Evolutionary conservation across 1,140 invertebrate species (phyloP).

Genomic region (Papilio machaon): DNA sequence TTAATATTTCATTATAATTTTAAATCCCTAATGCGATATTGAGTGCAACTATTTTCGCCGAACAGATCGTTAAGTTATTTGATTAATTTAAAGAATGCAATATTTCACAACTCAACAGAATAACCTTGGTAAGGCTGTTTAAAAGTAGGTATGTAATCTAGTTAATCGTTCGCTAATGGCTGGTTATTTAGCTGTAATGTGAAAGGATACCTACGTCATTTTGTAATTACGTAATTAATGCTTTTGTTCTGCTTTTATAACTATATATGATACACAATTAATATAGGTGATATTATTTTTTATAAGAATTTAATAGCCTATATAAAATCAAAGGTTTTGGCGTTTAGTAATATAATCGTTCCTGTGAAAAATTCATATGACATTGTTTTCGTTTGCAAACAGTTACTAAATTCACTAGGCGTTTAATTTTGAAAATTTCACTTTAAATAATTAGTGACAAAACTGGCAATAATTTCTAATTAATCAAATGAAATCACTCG

Average conservation of each 20-base stretch:
- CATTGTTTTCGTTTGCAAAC: background rate
- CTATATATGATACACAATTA: too few relatives aligned
- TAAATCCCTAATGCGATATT: too few relatives aligned
- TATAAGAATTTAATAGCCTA: too few relatives aligned
- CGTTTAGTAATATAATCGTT: background rate
- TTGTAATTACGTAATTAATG: background rate
- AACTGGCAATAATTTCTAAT: too few relatives aligned
- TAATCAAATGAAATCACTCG: too few relatives aligned
- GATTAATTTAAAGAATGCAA: slow-evolving; percentile 15
- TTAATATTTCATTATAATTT: too few relatives aligned
- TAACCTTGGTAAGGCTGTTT: slow-evolving; percentile 2
- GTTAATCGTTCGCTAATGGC: background rate
- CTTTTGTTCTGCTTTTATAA: too few relatives aligned
- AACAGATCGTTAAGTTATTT: background rate
- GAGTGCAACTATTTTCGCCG: background rate
- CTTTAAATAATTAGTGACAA: too few relatives aligned
- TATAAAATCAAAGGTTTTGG: background rate
- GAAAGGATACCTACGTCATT: background rate
- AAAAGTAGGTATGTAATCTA: background rate
- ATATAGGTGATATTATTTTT: background rate
- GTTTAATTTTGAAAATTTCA: background rate
- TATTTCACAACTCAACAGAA: background rate
- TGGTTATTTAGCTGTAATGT: background rate
- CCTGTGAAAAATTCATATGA: background rate
- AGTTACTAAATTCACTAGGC: background rate